Percentiles rank a stretch among this genome's conserved stretches.
These are phyloP conservation scores for Parnassius apollo DNA, from an alignment of 2,888 invertebrate genomes.

Conservation along the genomic window DNA sequence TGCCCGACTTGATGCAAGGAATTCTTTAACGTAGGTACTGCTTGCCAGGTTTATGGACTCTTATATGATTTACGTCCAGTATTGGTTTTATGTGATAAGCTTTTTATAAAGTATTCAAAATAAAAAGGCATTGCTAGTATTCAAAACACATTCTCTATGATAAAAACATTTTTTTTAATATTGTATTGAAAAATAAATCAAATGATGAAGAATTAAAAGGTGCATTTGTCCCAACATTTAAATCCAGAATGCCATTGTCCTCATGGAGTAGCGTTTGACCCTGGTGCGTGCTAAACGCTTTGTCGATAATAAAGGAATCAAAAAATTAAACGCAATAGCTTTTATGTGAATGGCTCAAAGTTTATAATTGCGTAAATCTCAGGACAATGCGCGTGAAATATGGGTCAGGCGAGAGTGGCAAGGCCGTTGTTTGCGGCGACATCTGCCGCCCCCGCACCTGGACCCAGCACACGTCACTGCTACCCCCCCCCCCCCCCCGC, in stretches of 20 bases:
- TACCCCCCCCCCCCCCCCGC: constrained; percentile 27
- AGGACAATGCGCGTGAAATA: constrained; percentile 39
- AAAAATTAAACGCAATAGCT: constrained; percentile 26
- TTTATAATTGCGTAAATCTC: neutral
- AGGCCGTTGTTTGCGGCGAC: constrained; percentile 44
- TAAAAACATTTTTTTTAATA: too few relatives aligned
- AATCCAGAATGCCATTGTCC: constrained; percentile 8
- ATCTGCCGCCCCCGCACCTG: constrained; percentile 76
- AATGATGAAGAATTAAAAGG: neutral
- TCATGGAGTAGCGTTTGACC: constrained; percentile 16
- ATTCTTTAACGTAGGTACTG: too few relatives aligned
- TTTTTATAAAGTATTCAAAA: neutral
- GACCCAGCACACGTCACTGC: constrained; percentile 30
- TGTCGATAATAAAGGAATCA: neutral
- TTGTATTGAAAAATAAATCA: neutral
- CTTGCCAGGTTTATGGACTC: too few relatives aligned
- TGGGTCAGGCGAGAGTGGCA: constrained; percentile 51
- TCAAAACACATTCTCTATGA: neutral
- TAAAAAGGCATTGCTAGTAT: neutral
- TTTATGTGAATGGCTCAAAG: constrained; percentile 20
- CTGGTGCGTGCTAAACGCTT: constrained; percentile 6
- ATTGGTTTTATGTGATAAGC: too few relatives aligned
- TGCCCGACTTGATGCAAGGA: too few relatives aligned
- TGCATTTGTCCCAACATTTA: constrained; percentile 7
- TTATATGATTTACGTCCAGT: too few relatives aligned